Base-by-base conservation (phyloP, 2,888 invertebrate genomes). In the Empis stercorea region DNA sequence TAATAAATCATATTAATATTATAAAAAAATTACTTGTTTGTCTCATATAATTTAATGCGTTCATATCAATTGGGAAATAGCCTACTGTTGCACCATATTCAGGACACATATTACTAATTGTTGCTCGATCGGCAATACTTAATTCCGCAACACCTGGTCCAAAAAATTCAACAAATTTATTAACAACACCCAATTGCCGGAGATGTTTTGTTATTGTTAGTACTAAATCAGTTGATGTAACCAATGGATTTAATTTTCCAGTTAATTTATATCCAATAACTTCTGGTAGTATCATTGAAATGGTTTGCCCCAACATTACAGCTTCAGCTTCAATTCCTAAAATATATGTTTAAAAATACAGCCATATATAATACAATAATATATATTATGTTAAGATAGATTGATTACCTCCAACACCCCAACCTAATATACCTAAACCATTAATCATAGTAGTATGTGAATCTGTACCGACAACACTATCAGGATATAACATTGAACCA, bases 401-500 rank as follows among this genome's bases (percentile, higher is more conserved):
- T 20, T 36, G 36, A 4, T 36, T 36, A 36, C n/a, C n/a, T 36
- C 15, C 15, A 15, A 36, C 88, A 52, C 94, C 95, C 96, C 96
- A 97, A 2, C 96, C 97, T 5, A 96, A 78, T 2, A 97, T 87
- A 0, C 97, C 96, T 4, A 96, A 76, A 0, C 96, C 96, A 63
- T 95, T 95, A 54, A 97, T 94, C 96, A 99, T 97, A 13, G 97
- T 97, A 2, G 97, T 99, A 62, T 99, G 97, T 0, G 94, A 94
- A 75, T 99, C 99, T 0, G 97, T 97, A 10, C 97, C 97, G 37
- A 99, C 96, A 52, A 93, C 81, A 10, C 87, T 87, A 68, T 95
- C 94, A 0, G 93, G 93, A 61, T 88, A 84, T 2, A 94, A 70
- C 1, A 82, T 58, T 43, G 72, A 68, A 16, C 59, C 63, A 34